Evolutionary conservation across 2,113 vertebrate genomes (phyloP).

Genomic region (Callospermophilus lateralis): DNA sequence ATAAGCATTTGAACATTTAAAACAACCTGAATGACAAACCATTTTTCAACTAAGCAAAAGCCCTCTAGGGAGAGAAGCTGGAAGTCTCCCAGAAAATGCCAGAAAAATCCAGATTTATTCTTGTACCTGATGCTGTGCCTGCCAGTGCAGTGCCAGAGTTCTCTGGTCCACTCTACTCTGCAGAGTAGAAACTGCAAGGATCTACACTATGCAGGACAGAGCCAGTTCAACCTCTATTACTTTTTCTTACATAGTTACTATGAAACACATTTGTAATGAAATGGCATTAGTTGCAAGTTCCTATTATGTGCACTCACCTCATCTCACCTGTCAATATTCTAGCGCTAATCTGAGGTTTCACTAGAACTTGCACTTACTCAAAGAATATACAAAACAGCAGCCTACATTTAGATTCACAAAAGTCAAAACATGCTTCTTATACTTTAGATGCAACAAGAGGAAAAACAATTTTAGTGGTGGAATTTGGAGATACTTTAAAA

Average conservation of each 20-base stretch:
- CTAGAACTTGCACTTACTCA: no score
- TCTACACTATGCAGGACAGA: not conserved
- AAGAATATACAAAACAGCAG: no score
- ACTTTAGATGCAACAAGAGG: no score
- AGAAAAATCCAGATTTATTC: not conserved
- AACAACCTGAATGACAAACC: not conserved
- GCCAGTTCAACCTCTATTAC: slow-evolving; percentile 45
- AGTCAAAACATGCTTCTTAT: no score
- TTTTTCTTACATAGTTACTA: not conserved
- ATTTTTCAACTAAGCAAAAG: no score
- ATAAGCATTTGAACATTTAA: not conserved
- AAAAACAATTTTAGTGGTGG: no score
- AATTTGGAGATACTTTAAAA: no score
- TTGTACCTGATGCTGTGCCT: slow-evolving; percentile 59
- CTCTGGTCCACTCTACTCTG: not conserved
- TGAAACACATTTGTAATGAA: slow-evolving; percentile 36
- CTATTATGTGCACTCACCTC: not conserved
- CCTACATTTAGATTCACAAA: no score
- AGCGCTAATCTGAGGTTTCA: slow-evolving; percentile 36
- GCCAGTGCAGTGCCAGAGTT: slow-evolving; percentile 62
- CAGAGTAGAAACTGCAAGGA: slow-evolving; percentile 72
- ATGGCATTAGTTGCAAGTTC: not conserved
- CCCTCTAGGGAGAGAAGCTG: no score
- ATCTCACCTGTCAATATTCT: not conserved
- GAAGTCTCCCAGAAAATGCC: not conserved